phyloP scores from a whole-genome alignment of 2,888 invertebrate genomes.

The Eupithecia tripunctaria region DNA sequence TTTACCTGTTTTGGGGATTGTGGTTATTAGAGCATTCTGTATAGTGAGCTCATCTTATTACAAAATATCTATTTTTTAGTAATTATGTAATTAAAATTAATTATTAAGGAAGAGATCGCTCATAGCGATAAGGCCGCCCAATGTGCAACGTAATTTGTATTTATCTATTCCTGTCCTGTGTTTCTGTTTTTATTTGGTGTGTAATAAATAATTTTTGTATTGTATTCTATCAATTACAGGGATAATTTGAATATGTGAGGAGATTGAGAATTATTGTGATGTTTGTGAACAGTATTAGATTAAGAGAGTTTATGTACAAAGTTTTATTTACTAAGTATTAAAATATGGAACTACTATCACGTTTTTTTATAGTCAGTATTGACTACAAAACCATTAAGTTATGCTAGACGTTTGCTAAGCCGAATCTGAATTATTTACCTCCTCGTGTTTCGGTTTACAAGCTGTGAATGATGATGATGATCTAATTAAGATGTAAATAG shows the following conservation, averaged over 20 bases:
- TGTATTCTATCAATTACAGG: too few species aligned
- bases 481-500: neutral
- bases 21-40: too few species aligned
- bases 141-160: too few species aligned
- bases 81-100: neutral
- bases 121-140: too few species aligned
- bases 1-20: too few species aligned
- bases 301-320: slow-evolving; percentile 22
- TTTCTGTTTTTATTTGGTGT: too few species aligned
- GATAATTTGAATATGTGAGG: neutral
- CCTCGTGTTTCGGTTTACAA: neutral
- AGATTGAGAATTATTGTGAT: slow-evolving; percentile 20
- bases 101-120: too few species aligned
- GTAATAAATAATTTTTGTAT: too few species aligned
- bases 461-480: neutral
- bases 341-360: neutral
- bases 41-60: neutral
- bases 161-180: too few species aligned
- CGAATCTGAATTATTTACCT: too few species aligned
- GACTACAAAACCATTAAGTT: too few species aligned
- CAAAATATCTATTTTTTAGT: neutral
- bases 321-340: slow-evolving; percentile 35
- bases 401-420: too few species aligned
- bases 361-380: neutral
- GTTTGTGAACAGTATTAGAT: slow-evolving; percentile 22